A percentile compares a stretch with the other conserved stretches of the same genome.
These are phyloP conservation scores for Craniophora ligustri DNA, from an alignment of 2,888 invertebrate species.

Conservation along the genomic window DNA sequence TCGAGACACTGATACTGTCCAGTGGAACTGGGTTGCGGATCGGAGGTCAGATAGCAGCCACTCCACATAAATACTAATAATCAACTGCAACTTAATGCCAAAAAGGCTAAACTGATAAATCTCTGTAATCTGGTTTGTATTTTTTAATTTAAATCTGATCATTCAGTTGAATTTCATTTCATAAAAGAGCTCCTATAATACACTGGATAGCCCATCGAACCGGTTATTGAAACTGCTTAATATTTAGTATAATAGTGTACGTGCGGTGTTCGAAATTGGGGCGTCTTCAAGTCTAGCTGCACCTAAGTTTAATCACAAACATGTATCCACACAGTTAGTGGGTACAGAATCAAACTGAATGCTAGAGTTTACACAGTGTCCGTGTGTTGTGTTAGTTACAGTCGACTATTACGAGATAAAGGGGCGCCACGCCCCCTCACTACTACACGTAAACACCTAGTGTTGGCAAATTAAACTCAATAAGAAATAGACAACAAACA, in stretches of 20 bases:
- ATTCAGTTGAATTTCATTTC: constrained; percentile 22
- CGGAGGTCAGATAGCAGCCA: not conserved
- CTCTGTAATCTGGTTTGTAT: not conserved
- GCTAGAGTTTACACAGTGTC: constrained; percentile 21
- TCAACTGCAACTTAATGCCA: not conserved
- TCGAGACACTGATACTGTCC: not conserved
- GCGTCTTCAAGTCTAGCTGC: constrained; percentile 11
- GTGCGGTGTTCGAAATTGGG: constrained; percentile 30
- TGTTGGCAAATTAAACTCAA: constrained; percentile 13
- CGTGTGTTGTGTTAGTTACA: constrained; percentile 16
- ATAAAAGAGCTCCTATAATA: constrained; percentile 18
- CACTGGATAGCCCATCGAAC: constrained; percentile 29
- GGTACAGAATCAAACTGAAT: constrained; percentile 33
- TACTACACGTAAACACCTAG: constrained; percentile 13
- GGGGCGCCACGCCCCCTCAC: constrained; percentile 15
- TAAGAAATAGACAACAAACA: constrained; percentile 29
- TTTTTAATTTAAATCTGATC: constrained; percentile 5
- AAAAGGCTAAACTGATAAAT: not conserved
- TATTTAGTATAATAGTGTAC: constrained; percentile 44
- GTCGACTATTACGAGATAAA: constrained; percentile 6
- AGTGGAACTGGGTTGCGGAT: not conserved
- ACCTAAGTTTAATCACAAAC: constrained; percentile 38
- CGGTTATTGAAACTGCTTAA: constrained; percentile 40
- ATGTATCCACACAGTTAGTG: constrained; percentile 19
- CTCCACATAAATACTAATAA: not conserved